These are phyloP conservation scores for Onychomys arenicola DNA, from an alignment of 2,797 vertebrate species.

Conservation along the genomic window DNA sequence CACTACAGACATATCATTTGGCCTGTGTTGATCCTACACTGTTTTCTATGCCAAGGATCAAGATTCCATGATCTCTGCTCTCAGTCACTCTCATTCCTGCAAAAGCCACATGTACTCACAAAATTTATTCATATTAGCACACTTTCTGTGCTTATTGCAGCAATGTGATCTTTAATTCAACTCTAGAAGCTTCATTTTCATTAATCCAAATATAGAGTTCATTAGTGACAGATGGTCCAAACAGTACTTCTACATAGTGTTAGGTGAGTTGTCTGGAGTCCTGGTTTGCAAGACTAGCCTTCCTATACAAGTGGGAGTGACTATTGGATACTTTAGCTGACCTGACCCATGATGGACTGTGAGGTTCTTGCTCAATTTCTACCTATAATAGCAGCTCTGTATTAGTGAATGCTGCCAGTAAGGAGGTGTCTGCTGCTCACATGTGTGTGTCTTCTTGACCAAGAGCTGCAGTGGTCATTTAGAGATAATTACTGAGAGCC, in stretches of 20 bases:
- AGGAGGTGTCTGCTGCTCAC: not conserved
- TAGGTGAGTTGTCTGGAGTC: not conserved
- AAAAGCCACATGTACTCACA: not conserved
- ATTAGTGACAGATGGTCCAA: not conserved
- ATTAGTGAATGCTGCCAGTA: too few species aligned
- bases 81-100: not conserved
- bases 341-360: not conserved
- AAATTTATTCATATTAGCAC: not conserved
- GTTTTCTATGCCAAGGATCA: not conserved
- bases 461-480: not conserved
- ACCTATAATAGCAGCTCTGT: not conserved
- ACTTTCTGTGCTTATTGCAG: not conserved
- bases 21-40: not conserved
- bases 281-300: not conserved
- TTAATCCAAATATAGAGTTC: not conserved
- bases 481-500: not conserved
- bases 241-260: not conserved
- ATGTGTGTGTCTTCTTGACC: not conserved
- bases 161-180: not conserved
- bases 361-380: not conserved
- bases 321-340: not conserved
- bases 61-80: not conserved
- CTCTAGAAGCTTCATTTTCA: not conserved
- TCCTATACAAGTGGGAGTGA: not conserved
- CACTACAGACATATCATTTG: not conserved